Evolutionary conservation across 2,113 vertebrate genomes (phyloP).

Genomic region (Cettia cetti): DNA sequence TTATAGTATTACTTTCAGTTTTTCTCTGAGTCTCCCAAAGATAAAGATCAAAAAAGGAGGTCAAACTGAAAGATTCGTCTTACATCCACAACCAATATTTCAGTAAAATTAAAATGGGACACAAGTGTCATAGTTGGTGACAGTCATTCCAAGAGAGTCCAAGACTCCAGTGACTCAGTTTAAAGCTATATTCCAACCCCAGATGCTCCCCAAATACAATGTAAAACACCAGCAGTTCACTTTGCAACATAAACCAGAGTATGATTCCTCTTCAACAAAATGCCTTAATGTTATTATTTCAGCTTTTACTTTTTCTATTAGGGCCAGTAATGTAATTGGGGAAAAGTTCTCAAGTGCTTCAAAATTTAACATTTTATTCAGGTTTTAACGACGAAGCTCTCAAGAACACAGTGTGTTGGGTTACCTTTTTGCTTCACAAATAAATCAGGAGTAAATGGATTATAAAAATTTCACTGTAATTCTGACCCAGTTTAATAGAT

Average conservation of each 20-base stretch:
- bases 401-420: background rate
- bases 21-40: background rate
- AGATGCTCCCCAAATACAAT: background rate
- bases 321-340: background rate
- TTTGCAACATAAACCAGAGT: background rate
- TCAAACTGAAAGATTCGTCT: background rate
- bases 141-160: background rate
- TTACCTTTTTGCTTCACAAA: background rate
- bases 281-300: background rate
- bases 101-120: background rate
- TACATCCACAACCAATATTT: background rate
- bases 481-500: background rate
- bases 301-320: background rate
- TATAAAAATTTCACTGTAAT: background rate
- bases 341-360: background rate
- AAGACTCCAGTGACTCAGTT: background rate
- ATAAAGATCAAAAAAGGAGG: background rate
- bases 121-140: background rate
- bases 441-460: background rate
- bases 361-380: background rate
- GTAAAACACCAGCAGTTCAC: background rate
- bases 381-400: background rate
- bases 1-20: background rate
- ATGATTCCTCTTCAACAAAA: background rate
- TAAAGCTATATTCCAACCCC: background rate